Evolutionary conservation across 2,113 vertebrate genomes (phyloP).

Genomic region (Podarcis cretensis): DNA sequence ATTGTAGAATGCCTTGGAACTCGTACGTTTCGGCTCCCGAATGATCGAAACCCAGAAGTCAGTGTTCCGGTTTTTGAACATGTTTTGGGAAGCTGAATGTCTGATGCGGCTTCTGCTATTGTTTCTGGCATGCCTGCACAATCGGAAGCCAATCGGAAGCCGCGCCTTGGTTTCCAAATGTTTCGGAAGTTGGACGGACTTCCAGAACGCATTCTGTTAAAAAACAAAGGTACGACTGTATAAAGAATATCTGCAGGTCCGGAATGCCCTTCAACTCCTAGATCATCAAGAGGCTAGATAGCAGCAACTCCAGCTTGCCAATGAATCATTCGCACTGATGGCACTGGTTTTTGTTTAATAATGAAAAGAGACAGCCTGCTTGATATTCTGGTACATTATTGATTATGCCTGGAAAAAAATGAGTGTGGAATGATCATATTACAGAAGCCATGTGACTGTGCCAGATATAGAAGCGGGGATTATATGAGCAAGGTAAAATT

Average conservation of each 20-base stretch:
- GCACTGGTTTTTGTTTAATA: conserved; percentile 11
- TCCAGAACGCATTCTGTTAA: no score
- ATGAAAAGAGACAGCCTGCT: conserved; percentile 19
- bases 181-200: no score
- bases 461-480: background rate
- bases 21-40: no score
- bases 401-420: conserved; percentile 33
- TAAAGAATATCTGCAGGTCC: background rate
- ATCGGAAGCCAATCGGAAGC: no score
- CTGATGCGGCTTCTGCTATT: no score
- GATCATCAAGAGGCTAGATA: background rate
- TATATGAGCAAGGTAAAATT: conserved; percentile 4
- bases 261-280: background rate
- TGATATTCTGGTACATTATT: conserved; percentile 24
- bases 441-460: conserved; percentile 8
- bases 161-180: no score
- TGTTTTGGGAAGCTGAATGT: no score
- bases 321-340: background rate
- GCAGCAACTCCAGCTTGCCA: background rate
- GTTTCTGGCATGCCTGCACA: no score
- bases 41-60: no score
- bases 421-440: conserved; percentile 13
- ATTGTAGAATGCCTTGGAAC: no score
- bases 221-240: no score
- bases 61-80: no score